A percentile compares a stretch with the other conserved stretches of the same genome.
Conservation (phyloP, 2,888 invertebrate genomes). For the Agriotes lineatus region DNA sequence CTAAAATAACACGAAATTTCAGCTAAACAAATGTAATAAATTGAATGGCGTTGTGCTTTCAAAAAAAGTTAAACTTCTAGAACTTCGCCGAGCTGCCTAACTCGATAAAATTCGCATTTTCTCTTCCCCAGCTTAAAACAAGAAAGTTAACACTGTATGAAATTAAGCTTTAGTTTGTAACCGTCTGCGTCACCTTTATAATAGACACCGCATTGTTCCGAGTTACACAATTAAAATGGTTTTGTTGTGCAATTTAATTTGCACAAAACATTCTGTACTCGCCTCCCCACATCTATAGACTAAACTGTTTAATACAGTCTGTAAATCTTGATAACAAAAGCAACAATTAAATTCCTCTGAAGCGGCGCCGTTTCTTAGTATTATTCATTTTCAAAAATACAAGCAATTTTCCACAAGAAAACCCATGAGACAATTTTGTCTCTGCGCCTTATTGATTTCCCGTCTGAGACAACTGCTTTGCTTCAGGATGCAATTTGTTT, state of each 20-base stretch:
- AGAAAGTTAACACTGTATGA: conserved; percentile 58
- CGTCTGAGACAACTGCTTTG: conserved; percentile 42
- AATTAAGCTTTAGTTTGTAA: conserved; percentile 56
- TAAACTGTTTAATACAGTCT: conserved; percentile 24
- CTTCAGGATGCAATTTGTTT: conserved; percentile 46
- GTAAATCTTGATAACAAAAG: conserved; percentile 2
- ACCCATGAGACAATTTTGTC: conserved; percentile 34
- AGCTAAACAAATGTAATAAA: conserved; percentile 57
- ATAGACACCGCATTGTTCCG: conserved; percentile 57
- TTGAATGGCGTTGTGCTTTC: conserved; percentile 55
- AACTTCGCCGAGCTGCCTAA: conserved; percentile 53
- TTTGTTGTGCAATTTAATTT: conserved; percentile 55
- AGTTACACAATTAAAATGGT: conserved; percentile 56
- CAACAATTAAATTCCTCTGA: conserved; percentile 10
- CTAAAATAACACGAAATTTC: conserved; percentile 21
- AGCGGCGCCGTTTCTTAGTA: not conserved
- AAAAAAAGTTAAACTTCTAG: conserved; percentile 53
- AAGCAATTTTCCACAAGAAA: conserved; percentile 39
- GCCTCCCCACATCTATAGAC: conserved; percentile 6
- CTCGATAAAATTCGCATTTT: conserved; percentile 57
- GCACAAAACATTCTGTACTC: conserved; percentile 4
- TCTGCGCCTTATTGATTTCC: conserved; percentile 41
- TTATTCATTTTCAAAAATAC: conserved; percentile 8
- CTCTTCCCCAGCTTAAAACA: conserved; percentile 54
- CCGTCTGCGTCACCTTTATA: conserved; percentile 53